Base-by-base conservation (phyloP, 2,113 vertebrate genomes). In the Cyprinus carpio region DNA sequence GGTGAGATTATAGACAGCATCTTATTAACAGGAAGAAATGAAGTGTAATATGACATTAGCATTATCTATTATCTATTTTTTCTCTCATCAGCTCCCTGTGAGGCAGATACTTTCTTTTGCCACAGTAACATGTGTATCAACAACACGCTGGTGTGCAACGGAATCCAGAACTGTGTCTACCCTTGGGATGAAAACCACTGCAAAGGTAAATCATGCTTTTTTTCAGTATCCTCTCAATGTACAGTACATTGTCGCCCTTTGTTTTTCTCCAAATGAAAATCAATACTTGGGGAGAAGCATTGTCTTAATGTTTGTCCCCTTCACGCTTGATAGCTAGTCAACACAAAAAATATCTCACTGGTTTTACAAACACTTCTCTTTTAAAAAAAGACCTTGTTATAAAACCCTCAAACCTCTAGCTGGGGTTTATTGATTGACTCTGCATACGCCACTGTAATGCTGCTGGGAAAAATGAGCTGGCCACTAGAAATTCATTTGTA, bases 41-140 rank as follows among this genome's bases (percentile, higher is more conserved):
- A 67, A 18, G 51, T 84, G 69, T 75, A 84, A 29, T 51, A 6
- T 46, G 11, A 84, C 40, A 27, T 72, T 77, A n/a, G 74, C 65
- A 27, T 72, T 77, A 20, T 78, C 65, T 16, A 31, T 56, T 60
- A n/a, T 60, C 56, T 60, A 6, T 49, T 71, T 81, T 87, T 6
- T 34, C 60, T 43, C 67, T 89, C 92, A 90, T 69, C 89, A 99
- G 98, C 98, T 92, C 98, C 98, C 46, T 99, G 98, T 89, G 98
- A 99, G 91, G 95, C 96, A 81, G 96, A 97, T 84, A 92, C 96
- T 20, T 99, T 99, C 95, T 99, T 99, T 95, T 99, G 98, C 90
- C 98, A 99, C 93, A 99, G 98, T 90, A 99, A 99, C 93, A 99
- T 99, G 98, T 99, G 98, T 91, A 99, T 99, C 91, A 99, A 99